Evolutionary conservation across 2,888 invertebrate genomes (phyloP).

Genomic region (Hyposoter dolosus): DNA sequence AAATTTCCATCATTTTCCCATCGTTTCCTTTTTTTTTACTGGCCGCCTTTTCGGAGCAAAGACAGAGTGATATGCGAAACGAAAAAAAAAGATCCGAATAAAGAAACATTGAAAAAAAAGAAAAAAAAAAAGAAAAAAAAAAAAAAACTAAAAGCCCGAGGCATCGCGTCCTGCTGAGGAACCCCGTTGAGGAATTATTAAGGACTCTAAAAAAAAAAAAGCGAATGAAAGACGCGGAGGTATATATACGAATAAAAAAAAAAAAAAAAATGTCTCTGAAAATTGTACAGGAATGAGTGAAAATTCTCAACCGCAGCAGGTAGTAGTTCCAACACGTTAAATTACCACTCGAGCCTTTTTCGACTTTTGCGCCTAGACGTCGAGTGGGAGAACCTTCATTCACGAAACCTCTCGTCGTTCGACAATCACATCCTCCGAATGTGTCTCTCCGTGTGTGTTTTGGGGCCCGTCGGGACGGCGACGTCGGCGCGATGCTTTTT

Average conservation of each 20-base stretch:
- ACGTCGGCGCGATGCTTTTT: slow-evolving; percentile 53
- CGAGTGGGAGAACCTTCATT: slow-evolving; percentile 47
- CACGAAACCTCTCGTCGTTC: slow-evolving; percentile 46
- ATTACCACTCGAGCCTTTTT: slow-evolving; percentile 74
- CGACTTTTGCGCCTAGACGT: slow-evolving; percentile 67
- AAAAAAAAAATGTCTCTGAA: slow-evolving; percentile 73
- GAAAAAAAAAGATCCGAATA: neutral
- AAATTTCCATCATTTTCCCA: slow-evolving; percentile 34
- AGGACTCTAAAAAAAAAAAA: neutral
- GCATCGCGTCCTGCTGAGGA: slow-evolving; percentile 50
- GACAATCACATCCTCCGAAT: slow-evolving; percentile 8
- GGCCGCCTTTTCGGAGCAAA: slow-evolving; percentile 21
- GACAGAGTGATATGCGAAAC: slow-evolving; percentile 31
- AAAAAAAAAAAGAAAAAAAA: slow-evolving; percentile 3
- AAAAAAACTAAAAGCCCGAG: slow-evolving; percentile 45
- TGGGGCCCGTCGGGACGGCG: slow-evolving; percentile 49
- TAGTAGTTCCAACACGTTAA: slow-evolving; percentile 70
- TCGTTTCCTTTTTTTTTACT: neutral
- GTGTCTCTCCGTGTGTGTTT: neutral
- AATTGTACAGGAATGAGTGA: slow-evolving; percentile 78
- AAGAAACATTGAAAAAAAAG: slow-evolving; percentile 4
- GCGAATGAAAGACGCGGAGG: slow-evolving; percentile 8
- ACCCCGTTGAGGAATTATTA: slow-evolving; percentile 43
- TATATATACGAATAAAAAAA: slow-evolving; percentile 13
- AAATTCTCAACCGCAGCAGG: slow-evolving; percentile 75